Evolutionary conservation across 2,888 invertebrate species (phyloP), one percentile per base, ranked within the genome.

Genomic region (Charanyca ferruginea): DNA sequence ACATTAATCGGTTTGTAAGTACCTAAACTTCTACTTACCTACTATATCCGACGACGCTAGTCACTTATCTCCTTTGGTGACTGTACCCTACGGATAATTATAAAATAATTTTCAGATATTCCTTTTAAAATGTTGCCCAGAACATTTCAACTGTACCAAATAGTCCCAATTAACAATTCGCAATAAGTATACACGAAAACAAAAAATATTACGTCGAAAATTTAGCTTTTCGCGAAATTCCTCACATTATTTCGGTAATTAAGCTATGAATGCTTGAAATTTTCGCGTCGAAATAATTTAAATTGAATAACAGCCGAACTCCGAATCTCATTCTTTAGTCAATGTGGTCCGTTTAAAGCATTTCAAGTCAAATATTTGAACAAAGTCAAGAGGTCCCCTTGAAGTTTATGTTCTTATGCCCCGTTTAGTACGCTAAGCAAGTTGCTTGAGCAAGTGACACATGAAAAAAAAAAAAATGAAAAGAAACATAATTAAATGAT

Each of bases 331-430:
- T 86, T 87, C 81, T 85, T 82, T 69, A 85, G 85, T 84, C 86
- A 85, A 81, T 85, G 83, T 85, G 86, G 87, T 85, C 84, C 80
- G 77, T 81, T 84, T 86, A 84, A 83, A 86, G 83, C 83, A 83
- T 85, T 84, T 86, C 83, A 85, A 88, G 83, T 87, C 87, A 90
- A 92, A 92, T 90, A 91, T 92, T 90, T 89, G 89, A 85, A 83
- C 88, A 77, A 84, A 86, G 86, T 84, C 87, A 81, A 76, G 79
- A 87, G 86, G 85, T 85, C 85, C 83, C 79, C 80, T 77, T 74
- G 51, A 80, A 88, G 86, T 89, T 87, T 87, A 86, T 79, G 79
- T 77, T 74, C 66, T 83, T 77, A 80, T 80, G 83, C 79, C 52
- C 25, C 80, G 77, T 84, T 87, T 80, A 77, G 66, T 71, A 60